phyloP scores from a whole-genome alignment of 2,888 invertebrate genomes.

The Leptopilina syphax region DNA sequence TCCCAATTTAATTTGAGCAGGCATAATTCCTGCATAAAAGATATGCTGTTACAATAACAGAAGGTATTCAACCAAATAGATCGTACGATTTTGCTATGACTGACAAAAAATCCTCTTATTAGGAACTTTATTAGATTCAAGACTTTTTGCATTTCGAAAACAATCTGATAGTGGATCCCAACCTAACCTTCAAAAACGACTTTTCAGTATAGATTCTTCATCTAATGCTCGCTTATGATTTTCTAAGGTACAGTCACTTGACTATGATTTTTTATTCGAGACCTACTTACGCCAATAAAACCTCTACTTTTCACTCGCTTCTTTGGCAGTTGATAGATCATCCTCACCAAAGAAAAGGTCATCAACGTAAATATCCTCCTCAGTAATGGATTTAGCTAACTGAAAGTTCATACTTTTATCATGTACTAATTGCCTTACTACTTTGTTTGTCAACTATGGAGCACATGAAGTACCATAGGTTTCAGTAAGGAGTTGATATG shows the following conservation, averaged over 20 bases:
- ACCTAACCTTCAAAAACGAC: not conserved
- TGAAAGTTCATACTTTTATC: not conserved
- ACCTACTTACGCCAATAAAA: constrained; percentile 51
- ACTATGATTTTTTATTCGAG: constrained; percentile 37
- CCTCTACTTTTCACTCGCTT: not conserved
- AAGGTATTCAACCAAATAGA: constrained; percentile 44
- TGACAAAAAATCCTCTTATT: constrained; percentile 1
- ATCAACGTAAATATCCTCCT: constrained; percentile 45
- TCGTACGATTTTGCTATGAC: constrained; percentile 40
- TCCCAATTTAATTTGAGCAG: constrained; percentile 41
- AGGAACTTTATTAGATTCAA: not conserved
- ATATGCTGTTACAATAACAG: not conserved
- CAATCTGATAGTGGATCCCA: constrained; percentile 14
- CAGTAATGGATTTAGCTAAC: not conserved
- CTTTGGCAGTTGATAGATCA: not conserved
- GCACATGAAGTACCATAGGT: not conserved
- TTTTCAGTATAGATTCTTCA: not conserved
- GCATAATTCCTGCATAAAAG: not conserved
- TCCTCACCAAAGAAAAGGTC: constrained; percentile 47
- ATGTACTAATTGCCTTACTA: not conserved
- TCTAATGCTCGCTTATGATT: constrained; percentile 46
- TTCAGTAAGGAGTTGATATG: not conserved
- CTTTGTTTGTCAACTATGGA: not conserved
- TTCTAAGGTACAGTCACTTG: constrained; percentile 13
- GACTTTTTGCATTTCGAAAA: constrained; percentile 1